These are phyloP conservation scores for Borostomias antarcticus DNA, from an alignment of 2,797 vertebrate genomes.

Conservation along the genomic window DNA sequence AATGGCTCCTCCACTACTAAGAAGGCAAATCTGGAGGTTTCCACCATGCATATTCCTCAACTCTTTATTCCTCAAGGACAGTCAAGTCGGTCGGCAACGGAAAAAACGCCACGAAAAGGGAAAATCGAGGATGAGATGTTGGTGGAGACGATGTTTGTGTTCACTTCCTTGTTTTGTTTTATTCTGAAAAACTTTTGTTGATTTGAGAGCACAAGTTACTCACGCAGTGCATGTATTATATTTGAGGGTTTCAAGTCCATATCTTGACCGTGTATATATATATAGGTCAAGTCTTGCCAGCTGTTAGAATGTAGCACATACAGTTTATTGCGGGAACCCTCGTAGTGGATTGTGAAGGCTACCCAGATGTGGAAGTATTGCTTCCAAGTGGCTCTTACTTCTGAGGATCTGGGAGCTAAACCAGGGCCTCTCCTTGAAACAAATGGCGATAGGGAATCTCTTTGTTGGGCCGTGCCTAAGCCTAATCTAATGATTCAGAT, in stretches of 20 bases:
- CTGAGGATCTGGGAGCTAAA: conserved; percentile 48
- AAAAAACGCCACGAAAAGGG: conserved; percentile 55
- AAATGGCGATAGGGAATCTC: conserved; percentile 61
- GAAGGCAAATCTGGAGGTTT: conserved; percentile 53
- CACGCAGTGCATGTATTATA: not conserved
- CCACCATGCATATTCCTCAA: conserved; percentile 61
- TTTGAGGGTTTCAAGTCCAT: not conserved
- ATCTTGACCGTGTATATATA: not conserved
- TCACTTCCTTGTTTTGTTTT: not conserved
- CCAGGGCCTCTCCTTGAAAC: conserved; percentile 59
- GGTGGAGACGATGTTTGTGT: not conserved
- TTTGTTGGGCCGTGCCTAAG: conserved; percentile 65
- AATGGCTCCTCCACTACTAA: conserved; percentile 69
- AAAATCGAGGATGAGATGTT: conserved; percentile 54
- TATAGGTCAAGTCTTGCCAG: not conserved
- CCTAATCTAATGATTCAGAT: conserved; percentile 74
- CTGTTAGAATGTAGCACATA: not conserved
- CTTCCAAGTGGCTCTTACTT: conserved; percentile 49
- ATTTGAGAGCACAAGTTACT: not conserved
- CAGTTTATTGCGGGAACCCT: not conserved
- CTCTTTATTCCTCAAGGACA: conserved; percentile 27
- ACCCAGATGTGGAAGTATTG: conserved; percentile 38
- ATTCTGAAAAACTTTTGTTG: not conserved
- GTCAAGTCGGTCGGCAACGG: conserved; percentile 16
- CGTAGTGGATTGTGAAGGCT: not conserved